Evolutionary conservation across 2,113 vertebrate genomes (phyloP).

Genomic region (Calyptommatus sinebrachiatus): DNA sequence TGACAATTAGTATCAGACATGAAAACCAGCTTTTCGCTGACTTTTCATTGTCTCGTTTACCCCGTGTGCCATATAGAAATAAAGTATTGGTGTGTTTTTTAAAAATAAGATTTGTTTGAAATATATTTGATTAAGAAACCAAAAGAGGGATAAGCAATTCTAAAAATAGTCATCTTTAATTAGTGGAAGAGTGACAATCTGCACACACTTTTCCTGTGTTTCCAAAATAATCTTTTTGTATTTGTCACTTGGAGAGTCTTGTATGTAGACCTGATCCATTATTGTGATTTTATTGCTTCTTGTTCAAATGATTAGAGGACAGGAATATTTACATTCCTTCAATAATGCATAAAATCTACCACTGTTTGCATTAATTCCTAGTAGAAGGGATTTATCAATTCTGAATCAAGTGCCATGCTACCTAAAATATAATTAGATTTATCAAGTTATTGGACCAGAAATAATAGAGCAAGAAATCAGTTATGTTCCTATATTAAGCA

Average conservation of each 20-base stretch:
- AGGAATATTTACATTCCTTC: not conserved
- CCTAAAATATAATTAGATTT: conserved; percentile 25
- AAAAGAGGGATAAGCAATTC: conserved; percentile 6
- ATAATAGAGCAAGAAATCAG: not conserved
- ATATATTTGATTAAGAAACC: conserved; percentile 24
- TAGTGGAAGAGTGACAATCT: not conserved
- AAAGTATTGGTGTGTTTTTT: not conserved
- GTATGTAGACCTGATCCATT: no score
- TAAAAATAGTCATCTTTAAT: not conserved
- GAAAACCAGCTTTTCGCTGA: conserved; percentile 3
- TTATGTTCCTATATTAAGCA: not conserved
- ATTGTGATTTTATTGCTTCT: not conserved
- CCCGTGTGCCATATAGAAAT: conserved; percentile 49
- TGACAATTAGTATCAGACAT: not conserved
- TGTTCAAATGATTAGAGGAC: not conserved
- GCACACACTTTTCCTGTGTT: no score
- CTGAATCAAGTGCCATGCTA: conserved; percentile 14
- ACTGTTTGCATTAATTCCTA: not conserved
- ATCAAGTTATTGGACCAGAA: conserved; percentile 31
- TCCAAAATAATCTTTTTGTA: not conserved
- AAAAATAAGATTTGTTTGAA: not conserved
- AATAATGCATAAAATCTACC: not conserved
- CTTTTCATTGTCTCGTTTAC: conserved; percentile 18
- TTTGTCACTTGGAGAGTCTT: conserved; percentile 11
- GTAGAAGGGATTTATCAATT: conserved; percentile 18